phyloP scores from a whole-genome alignment of 2,888 invertebrate genomes.

The Metalampra italica region DNA sequence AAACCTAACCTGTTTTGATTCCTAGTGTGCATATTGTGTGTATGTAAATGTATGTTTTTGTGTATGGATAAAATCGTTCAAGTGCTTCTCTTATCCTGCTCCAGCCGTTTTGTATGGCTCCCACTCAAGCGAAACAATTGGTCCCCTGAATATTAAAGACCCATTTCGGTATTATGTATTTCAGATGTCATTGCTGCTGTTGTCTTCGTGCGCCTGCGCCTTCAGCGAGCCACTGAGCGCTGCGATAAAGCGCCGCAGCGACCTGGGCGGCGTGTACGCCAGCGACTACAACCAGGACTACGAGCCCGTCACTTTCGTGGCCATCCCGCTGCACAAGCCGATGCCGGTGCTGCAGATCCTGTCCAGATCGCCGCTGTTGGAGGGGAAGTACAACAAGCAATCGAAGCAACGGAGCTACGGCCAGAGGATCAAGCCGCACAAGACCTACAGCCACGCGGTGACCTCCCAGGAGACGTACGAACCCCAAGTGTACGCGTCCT shows the following conservation, averaged over 20 bases:
- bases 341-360: constrained; percentile 51
- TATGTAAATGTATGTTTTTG: no score
- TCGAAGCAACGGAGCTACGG: no score
- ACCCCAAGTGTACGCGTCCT: not conserved
- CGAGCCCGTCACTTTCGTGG: constrained; percentile 51
- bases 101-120: no score
- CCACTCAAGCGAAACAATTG: no score
- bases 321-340: constrained; percentile 55
- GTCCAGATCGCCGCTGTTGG: constrained; percentile 29
- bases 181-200: constrained; percentile 38
- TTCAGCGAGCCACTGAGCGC: constrained; percentile 29
- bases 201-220: constrained; percentile 27
- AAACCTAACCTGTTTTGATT: no score
- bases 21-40: no score
- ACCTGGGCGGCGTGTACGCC: constrained; percentile 34
- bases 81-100: no score
- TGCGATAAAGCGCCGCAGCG: constrained; percentile 33
- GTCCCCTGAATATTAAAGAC: no score
- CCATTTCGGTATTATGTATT: no score
- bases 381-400: not conserved
- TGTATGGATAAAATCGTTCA: no score
- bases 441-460: not conserved
- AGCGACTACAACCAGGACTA: constrained; percentile 37
- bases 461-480: not conserved
- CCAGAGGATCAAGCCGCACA: not conserved